phyloP scores from a whole-genome alignment of 53 echinoderm and acorn worm genomes.

The Actinopyga echinites region DNA sequence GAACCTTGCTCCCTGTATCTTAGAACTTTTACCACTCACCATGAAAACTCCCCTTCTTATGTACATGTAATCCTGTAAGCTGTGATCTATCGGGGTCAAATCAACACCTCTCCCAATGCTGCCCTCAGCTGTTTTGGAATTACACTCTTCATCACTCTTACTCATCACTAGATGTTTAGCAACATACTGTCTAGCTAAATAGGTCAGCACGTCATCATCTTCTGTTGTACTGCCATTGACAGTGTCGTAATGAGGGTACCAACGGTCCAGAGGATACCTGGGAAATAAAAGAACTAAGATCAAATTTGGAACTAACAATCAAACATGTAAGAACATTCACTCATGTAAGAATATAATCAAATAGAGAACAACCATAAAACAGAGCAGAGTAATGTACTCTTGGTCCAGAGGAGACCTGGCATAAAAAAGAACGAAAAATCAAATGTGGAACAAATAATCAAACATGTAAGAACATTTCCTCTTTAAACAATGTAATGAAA shows the following conservation, averaged over 20 bases:
- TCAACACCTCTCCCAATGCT: conserved; percentile 76
- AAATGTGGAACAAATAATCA: no score
- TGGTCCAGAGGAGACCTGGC: no score
- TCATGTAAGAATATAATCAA: no score
- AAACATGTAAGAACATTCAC: no score
- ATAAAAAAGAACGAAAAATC: no score
- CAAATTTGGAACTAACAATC: no score
- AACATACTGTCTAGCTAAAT: conserved; percentile 77
- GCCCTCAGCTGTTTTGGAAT: conserved; percentile 41
- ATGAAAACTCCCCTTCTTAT: conserved; percentile 61
- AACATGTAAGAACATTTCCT: no score
- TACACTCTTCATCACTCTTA: conserved; percentile 59
- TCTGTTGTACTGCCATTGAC: conserved; percentile 74
- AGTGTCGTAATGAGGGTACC: conserved; percentile 36
- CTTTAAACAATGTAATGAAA: no score
- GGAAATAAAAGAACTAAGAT: neutral
- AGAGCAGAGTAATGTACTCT: no score
- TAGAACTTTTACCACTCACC: no score
- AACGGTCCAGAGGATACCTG: conserved; percentile 76
- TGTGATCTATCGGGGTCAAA: conserved; percentile 52
- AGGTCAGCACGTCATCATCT: conserved; percentile 68
- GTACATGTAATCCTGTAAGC: conserved; percentile 94
- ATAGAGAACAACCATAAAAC: no score
- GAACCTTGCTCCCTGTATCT: no score
- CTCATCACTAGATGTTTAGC: conserved; percentile 77